phyloP scores from a whole-genome alignment of 2,797 vertebrate species.

The Labroides dimidiatus region DNA sequence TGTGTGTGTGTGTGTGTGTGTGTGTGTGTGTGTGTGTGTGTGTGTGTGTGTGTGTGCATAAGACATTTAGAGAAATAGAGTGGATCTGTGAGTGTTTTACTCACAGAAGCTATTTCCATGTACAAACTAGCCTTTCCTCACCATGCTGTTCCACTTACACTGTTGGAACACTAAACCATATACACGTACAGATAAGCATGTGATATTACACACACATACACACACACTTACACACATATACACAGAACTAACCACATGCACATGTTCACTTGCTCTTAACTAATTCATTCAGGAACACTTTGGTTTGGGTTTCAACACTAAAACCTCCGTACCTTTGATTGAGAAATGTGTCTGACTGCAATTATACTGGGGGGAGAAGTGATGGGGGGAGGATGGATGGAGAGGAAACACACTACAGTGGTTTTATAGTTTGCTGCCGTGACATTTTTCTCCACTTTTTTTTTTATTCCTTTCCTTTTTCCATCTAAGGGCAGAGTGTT shows the following conservation, averaged over 20 bases:
- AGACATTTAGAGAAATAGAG: conserved; percentile 19
- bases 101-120: conserved; percentile 82
- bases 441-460: conserved; percentile 67
- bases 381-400: conserved; percentile 44
- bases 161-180: conserved; percentile 72
- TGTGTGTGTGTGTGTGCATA: too few relatives aligned
- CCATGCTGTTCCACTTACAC: conserved; percentile 86
- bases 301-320: conserved; percentile 84
- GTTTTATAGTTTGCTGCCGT: conserved; percentile 78
- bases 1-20: conserved; percentile 23
- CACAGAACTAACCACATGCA: conserved; percentile 83
- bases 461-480: conserved; percentile 43
- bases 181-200: conserved; percentile 75
- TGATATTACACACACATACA: conserved; percentile 19
- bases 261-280: conserved; percentile 85
- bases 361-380: conserved; percentile 74
- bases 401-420: conserved; percentile 67
- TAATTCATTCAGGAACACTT: conserved; percentile 89
- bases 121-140: conserved; percentile 69
- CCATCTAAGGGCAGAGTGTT: conserved; percentile 59
- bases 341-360: conserved; percentile 85
- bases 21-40: conserved; percentile 27
- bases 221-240: conserved; percentile 18
- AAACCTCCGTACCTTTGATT: conserved; percentile 81
- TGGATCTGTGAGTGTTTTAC: conserved; percentile 61